These are phyloP conservation scores for Linyphia triangularis DNA, from an alignment of 2,888 invertebrate genomes.

Conservation along the genomic window DNA sequence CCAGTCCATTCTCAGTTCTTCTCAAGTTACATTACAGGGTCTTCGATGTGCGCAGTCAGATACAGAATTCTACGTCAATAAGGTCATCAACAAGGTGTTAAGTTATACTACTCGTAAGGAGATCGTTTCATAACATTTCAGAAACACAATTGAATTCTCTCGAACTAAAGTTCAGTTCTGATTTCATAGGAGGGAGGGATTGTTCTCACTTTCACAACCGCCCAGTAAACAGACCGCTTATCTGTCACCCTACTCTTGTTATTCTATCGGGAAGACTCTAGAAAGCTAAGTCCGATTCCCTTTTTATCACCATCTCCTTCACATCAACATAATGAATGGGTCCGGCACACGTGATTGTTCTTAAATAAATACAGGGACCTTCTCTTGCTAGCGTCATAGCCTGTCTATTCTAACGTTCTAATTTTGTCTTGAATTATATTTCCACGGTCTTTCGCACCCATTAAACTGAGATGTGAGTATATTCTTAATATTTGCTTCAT, in stretches of 20 bases:
- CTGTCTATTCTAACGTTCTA: neutral
- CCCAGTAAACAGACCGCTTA: slow-evolving; percentile 41
- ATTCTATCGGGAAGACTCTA: slow-evolving; percentile 22
- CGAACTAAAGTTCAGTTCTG: slow-evolving; percentile 23
- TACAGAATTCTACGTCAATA: too few relatives aligned
- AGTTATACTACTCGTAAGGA: neutral
- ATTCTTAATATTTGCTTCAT: too few relatives aligned
- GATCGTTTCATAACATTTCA: slow-evolving; percentile 17
- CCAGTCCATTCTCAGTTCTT: too few relatives aligned
- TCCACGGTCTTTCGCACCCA: too few relatives aligned
- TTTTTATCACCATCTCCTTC: slow-evolving; percentile 38
- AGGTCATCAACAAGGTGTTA: neutral
- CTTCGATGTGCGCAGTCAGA: too few relatives aligned
- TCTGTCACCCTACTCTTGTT: slow-evolving; percentile 17
- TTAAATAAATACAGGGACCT: slow-evolving; percentile 3
- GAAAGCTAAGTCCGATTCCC: slow-evolving; percentile 6
- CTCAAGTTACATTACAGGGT: too few relatives aligned
- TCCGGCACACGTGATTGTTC: slow-evolving; percentile 15
- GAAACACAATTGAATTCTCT: slow-evolving; percentile 23
- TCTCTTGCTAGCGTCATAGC: neutral
- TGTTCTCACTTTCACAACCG: slow-evolving; percentile 12
- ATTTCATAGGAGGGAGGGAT: neutral
- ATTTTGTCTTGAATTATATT: neutral
- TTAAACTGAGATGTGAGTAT: too few relatives aligned
- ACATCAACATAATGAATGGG: slow-evolving; percentile 8